Conservation (phyloP, 2,113 vertebrate genomes). For the Chloropsis cyanopogon region DNA sequence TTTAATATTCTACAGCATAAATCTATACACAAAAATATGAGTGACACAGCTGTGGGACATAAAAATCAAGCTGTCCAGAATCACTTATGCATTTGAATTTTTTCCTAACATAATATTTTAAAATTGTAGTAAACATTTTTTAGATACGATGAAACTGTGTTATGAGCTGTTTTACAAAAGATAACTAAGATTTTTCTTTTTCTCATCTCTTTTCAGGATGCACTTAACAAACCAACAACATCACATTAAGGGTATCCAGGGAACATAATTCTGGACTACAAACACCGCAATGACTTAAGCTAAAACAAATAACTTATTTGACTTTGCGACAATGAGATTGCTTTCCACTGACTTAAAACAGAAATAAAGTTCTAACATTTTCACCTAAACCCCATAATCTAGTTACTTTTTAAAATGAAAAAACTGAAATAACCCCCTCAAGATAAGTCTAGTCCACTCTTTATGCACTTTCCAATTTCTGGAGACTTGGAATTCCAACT, state of each 20-base stretch:
- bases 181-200: background rate
- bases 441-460: background rate
- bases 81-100: background rate
- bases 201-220: background rate
- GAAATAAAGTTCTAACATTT: background rate
- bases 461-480: background rate
- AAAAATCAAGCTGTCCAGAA: background rate
- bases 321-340: background rate
- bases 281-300: background rate
- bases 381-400: background rate
- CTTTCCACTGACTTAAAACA: background rate
- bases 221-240: background rate
- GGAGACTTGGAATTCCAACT: background rate
- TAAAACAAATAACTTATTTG: background rate
- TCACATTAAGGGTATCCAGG: background rate
- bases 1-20: background rate
- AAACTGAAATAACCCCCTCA: background rate
- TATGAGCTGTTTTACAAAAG: background rate
- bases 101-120: background rate
- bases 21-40: background rate
- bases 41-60: background rate
- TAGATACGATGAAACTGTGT: background rate
- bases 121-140: background rate
- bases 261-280: background rate
- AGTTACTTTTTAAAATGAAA: background rate